phyloP scores from a whole-genome alignment of 2,888 invertebrate species.

The Drosophila mayaguana region DNA sequence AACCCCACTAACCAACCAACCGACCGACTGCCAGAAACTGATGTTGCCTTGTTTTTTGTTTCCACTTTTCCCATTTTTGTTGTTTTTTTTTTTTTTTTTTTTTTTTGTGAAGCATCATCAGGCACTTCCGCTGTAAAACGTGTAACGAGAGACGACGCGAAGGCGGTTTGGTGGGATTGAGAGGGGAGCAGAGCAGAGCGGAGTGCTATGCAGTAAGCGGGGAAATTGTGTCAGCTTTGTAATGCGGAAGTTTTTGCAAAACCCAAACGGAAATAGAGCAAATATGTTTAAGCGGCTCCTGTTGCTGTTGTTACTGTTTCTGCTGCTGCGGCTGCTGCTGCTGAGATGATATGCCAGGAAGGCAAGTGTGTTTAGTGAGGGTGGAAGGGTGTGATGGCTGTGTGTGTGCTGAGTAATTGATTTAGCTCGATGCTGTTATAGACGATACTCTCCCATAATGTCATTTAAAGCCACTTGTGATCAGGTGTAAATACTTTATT shows the following conservation, averaged over 20 bases:
- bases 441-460: constrained; percentile 14
- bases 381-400: background rate
- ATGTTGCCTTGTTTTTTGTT: constrained; percentile 39
- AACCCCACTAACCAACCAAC: constrained; percentile 4
- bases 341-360: constrained; percentile 31
- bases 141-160: constrained; percentile 46
- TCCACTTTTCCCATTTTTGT: constrained; percentile 12
- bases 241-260: constrained; percentile 79
- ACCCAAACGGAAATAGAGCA: constrained; percentile 80
- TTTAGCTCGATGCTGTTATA: constrained; percentile 43
- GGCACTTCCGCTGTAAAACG: constrained; percentile 74
- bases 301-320: constrained; percentile 42
- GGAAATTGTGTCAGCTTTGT: constrained; percentile 79
- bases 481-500: background rate
- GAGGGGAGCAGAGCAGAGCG: background rate
- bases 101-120: constrained; percentile 53
- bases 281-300: constrained; percentile 75
- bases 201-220: constrained; percentile 29
- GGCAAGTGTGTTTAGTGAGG: background rate
- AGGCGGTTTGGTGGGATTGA: background rate
- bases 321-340: constrained; percentile 1
- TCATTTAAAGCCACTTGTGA: background rate
- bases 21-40: constrained; percentile 35
- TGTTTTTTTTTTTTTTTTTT: background rate
- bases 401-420: constrained; percentile 49